Evolutionary conservation across 2,113 vertebrate species (phyloP), one percentile per base, ranked within the genome.

Genomic region (Phrynosoma platyrhinos): DNA sequence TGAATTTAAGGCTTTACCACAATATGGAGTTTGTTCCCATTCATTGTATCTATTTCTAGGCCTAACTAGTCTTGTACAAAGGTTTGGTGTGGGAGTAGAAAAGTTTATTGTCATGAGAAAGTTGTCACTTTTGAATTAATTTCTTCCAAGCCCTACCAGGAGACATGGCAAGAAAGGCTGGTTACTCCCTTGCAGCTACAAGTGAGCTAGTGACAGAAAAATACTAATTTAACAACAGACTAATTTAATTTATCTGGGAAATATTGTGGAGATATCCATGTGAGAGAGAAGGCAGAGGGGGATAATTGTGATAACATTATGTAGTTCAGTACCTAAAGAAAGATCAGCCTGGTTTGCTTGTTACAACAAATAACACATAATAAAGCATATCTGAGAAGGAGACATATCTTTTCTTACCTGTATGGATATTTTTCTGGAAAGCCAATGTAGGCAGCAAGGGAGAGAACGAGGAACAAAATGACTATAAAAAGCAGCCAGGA

Each of bases 321-420:
- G 4, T 12, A 88, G 27, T 83, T 42, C 6, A 64, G 20, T 47
- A 18, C 58, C 53, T 58, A 91, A 78, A 77, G 14, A 81, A 47
- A 66, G 69, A 68, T 25, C 40, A 1, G 64, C 9, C 71, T 14
- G 75, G 40, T 18, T 32, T 85, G 2, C n/a, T 32, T 85, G 2
- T 84, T 2, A 83, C 58, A 84, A 53, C 21, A 77, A 30, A 23
- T 40, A 36, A 2, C 7, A 27, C 30, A 88, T 47, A 23, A 40
- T 53, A 21, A 32, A 83, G 78, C 0, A 2, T 1, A 0, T 0
- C 21, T 4, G 85, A 53, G 0, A 1, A 82, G 62, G 42, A 84
- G 82, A 72, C 10, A 9, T 42, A 21, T 85, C 55, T 81, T 90
- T 92, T 92, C 93, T 94, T 92, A 95, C 95, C 93, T 91, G 85